Base-by-base conservation (phyloP, 2,888 invertebrate species). In the Corbicula japonica region DNA sequence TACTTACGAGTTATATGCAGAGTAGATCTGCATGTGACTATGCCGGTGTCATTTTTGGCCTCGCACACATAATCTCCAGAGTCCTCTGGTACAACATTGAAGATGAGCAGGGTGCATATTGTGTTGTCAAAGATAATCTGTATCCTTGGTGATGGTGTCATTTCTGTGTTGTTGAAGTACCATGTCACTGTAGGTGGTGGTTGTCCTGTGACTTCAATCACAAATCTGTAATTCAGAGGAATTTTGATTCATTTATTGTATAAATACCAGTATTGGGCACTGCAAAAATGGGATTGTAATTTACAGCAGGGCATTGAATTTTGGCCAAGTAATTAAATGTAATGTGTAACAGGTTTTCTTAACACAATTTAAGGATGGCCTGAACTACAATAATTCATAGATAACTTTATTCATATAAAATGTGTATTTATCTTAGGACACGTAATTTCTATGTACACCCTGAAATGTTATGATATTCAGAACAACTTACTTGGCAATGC, bases 1-100 rank as follows among this genome's bases (percentile, higher is more conserved):
- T 15, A 89, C 91, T 89, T 86, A 93, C 93, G 88, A 80, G 87
- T 92, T 48, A 93, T 90, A 82, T 89, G 86, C 8, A 93, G 88
- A 34, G 91, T 89, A 0, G 92, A 91, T 73, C 86, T 91, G 74
- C 92, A 92, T 30, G 87, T 87, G 28, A 87, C 88, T 35, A 89
- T 88, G 66, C 99, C 99, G 96, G 98, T 98, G 92, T 96, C 97
- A 92, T 99, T 99, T 4, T 97, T 97, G 18, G 92, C 92, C 54
- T 88, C 87, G 84, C 93, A 92, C 21, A 90, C 83, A 75, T 93
- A 93, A 62, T 98, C 95, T 32, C 98, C 98, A 50, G 97, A 96
- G 93, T 99, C 99, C 63, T 91, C 90, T 5, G 89, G 88, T 2
- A 80, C 80, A 5, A 87, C 88, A 73, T 90, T 86, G 30, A 86